These are phyloP conservation scores for Pholis gunnellus DNA, from an alignment of 2,113 vertebrate species.

Conservation along the genomic window DNA sequence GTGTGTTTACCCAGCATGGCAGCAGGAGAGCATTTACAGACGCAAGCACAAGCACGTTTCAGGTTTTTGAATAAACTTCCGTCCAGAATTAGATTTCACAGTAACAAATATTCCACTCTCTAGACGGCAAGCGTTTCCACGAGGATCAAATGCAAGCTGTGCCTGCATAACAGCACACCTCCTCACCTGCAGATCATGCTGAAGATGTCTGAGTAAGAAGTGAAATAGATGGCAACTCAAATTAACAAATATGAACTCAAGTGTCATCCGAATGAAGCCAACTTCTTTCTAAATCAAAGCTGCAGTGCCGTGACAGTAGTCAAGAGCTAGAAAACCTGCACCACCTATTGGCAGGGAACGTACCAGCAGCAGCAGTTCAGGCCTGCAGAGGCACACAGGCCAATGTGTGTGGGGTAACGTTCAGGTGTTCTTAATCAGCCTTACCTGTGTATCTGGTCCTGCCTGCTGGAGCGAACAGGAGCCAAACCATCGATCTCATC, in stretches of 20 bases:
- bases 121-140: background rate
- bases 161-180: conserved; percentile 5
- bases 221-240: background rate
- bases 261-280: background rate
- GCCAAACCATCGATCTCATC: conserved; percentile 99
- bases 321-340: conserved; percentile 18
- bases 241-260: conserved; percentile 1
- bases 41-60: background rate
- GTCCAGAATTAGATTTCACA: conserved; percentile 17
- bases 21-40: background rate
- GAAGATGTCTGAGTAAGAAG: conserved; percentile 13
- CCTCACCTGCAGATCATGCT: background rate
- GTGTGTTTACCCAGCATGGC: conserved; percentile 12
- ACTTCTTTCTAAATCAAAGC: background rate
- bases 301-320: background rate
- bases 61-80: conserved; percentile 4
- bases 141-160: background rate
- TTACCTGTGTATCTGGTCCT: conserved; percentile 99
- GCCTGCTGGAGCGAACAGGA: conserved; percentile 97
- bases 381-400: background rate
- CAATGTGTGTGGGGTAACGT: background rate
- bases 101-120: conserved; percentile 20
- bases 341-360: conserved; percentile 41
- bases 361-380: background rate
- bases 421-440: background rate